Evolutionary conservation across 1,140 invertebrate species (phyloP).

Genomic region (Acromyrmex echinatior): DNA sequence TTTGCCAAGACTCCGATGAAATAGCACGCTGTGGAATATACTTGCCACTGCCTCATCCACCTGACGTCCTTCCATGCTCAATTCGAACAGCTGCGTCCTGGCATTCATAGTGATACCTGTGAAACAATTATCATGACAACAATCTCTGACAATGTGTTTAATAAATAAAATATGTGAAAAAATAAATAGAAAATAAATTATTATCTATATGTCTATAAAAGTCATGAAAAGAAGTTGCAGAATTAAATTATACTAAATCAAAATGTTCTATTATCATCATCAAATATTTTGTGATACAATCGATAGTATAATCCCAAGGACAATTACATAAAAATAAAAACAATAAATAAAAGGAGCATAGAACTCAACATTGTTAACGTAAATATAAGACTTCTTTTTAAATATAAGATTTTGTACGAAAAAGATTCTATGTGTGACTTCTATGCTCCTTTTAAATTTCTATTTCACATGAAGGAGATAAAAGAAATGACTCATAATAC

Average conservation of each 20-base stretch:
- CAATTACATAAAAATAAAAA: conserved; percentile 22
- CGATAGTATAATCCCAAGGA: conserved; percentile 10
- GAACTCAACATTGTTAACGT: too few species aligned
- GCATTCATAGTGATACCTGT: conserved; percentile 92
- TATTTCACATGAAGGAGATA: background rate
- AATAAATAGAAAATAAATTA: background rate
- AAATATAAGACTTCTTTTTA: too few species aligned
- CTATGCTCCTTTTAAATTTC: background rate
- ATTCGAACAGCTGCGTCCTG: conserved; percentile 94
- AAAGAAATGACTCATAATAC: background rate
- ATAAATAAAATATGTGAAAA: background rate
- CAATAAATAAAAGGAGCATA: too few species aligned
- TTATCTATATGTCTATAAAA: background rate
- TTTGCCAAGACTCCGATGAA: conserved; percentile 97
- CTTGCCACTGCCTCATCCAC: conserved; percentile 97
- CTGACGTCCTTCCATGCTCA: conserved; percentile 96
- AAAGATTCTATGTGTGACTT: too few species aligned
- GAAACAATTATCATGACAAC: background rate
- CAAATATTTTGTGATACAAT: background rate
- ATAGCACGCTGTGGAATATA: conserved; percentile 98
- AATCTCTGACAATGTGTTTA: background rate
- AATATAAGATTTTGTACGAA: too few species aligned
- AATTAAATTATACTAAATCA: background rate
- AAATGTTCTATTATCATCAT: background rate
- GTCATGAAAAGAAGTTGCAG: background rate